Evolutionary conservation across 2,888 invertebrate genomes (phyloP), one percentile per base, ranked within the genome.

Genomic region (Orchesella flavescens): DNA sequence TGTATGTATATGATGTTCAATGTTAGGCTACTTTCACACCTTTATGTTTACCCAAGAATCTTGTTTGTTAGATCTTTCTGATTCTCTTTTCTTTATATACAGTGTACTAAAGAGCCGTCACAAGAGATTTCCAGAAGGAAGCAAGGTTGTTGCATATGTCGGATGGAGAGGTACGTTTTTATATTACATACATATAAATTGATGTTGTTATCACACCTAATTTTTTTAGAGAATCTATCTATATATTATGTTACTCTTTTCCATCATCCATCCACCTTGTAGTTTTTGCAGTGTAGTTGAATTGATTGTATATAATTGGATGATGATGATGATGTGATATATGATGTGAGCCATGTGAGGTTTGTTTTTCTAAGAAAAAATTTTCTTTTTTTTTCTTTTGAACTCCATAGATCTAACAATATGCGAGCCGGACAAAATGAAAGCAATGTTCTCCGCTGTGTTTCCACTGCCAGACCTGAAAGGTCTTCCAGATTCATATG

Each of bases 31-130:
- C 34, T 34, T 34, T 34, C 7, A 34, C 34, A 34, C 49, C n/a
- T 49, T 49, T 49, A 7, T 44, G 12, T 49, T n/a, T 49, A 49
- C 2, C 49, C n/a, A 12, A 49, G 44, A 44, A 44, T 44, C 12
- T n/a, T n/a, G n/a, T n/a, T n/a, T 75, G 43, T 75, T 75, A 53
- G 53, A 21, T 21, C 34, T 34, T 2, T 21, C 34, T 34, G 34
- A 7, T 34, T 34, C 7, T 34, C 34, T 34, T 34, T 34, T 7
- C 7, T 34, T 34, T 34, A 3, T 57, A 3, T 57, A 4, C 80
- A 88, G 88, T 73, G 88, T 88, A 17, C 44, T 88, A 66, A 87
- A 88, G 65, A 87, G 87, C 55, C 86, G 86, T 43, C 81, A 88
- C 73, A 74, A 84, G 5, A 66, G 82, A 57, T 88, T 86, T 73